phyloP scores from a whole-genome alignment of 2,113 vertebrate genomes.

The Myocastor coypus region DNA sequence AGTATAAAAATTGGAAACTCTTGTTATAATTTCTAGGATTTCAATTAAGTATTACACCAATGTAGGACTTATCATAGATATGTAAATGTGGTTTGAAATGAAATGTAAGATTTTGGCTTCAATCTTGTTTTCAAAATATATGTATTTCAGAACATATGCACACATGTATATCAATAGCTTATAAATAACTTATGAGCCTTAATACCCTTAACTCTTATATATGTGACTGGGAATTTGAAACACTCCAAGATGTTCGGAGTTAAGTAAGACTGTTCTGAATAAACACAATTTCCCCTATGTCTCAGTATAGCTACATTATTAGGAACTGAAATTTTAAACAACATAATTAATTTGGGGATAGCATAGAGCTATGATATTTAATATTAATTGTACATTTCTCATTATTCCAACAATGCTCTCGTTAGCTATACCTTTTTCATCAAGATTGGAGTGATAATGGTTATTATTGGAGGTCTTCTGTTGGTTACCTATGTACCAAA shows the following conservation, averaged over 20 bases:
- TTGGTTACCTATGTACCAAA: conserved; percentile 50
- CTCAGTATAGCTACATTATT: neutral
- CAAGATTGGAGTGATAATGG: neutral
- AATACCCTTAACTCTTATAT: neutral
- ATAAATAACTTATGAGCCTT: neutral
- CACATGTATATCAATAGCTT: neutral
- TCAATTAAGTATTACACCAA: neutral
- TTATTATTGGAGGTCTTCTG: neutral
- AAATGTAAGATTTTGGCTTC: neutral
- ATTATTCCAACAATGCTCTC: neutral
- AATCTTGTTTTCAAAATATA: neutral
- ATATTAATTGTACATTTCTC: neutral
- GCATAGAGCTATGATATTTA: neutral
- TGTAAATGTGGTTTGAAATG: neutral
- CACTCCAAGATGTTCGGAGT: neutral
- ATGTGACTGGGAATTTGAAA: neutral
- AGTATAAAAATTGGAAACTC: neutral
- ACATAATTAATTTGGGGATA: neutral
- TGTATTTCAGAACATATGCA: neutral
- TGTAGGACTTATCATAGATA: neutral
- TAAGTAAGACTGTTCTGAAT: conserved; percentile 14
- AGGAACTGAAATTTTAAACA: neutral
- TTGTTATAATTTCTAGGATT: neutral
- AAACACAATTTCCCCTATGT: neutral
- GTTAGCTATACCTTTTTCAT: neutral